Evolutionary conservation across 2,888 invertebrate species (phyloP), one percentile per base, ranked within the genome.

Genomic region (Phyllotreta cruciferae): DNA sequence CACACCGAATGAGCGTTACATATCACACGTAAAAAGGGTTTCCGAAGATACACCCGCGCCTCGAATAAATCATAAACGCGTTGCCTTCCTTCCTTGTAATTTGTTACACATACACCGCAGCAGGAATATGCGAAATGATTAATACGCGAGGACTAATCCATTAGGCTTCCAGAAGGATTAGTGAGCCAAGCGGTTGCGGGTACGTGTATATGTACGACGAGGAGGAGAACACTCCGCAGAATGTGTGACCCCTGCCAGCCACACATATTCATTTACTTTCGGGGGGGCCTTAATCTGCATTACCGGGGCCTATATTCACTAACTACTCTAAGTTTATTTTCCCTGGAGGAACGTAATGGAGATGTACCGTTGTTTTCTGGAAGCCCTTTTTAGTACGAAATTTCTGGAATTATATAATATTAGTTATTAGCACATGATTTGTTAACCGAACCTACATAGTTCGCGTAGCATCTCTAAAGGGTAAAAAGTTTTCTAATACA

Each of bases 191-290:
- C 35, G 37, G 36, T 36, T 14, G 8, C 24, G n/a, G 47, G 47
- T n/a, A 34, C 6, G 42, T 35, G 57, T 42, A 53, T 14, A 36
- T 24, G 4, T 24, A 24, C 24, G 41, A 37, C 37, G 37, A 50
- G 56, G 44, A 44, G 44, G 41, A 56, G 55, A 63, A 62, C 62
- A 60, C 52, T 63, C 56, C 58, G 54, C 62, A 53, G 60, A 60
- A 63, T 66, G 65, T 65, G 63, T 62, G 66, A 65, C 64, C 64
- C 66, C 60, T 62, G 62, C 57, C 64, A 64, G 60, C 64, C 67
- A 62, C 69, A 67, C 67, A 69, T 67, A 69, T 67, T 66, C 69
- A 69, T 67, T 69, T 67, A 67, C 67, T 66, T 62, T 61, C 45
- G 62, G 56, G 58, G 24, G 47, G 60, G 38, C 37, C 58, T 53